Base-by-base conservation (phyloP, 1,140 invertebrate species). In the Drosophila novamexicana region DNA sequence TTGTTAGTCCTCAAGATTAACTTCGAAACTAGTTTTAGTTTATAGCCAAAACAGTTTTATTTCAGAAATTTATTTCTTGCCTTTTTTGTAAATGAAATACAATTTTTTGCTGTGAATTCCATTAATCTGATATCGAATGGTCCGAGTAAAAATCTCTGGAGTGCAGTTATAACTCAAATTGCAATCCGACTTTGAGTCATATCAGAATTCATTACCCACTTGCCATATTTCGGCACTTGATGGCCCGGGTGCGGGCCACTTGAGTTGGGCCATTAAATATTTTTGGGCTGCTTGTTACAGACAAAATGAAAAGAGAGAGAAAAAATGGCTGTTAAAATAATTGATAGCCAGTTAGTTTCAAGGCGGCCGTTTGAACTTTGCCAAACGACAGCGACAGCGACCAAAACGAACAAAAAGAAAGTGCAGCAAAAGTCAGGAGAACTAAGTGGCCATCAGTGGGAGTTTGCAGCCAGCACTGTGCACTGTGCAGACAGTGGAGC, bases 261-360 rank as follows among this genome's bases (percentile, higher is more conserved):
- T 50, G 49, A 62, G 49, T 57, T 61, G 50, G 61, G 52, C 62
- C 37, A 65, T 69, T 69, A 70, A 66, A 85, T 74, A 61, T 83
- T 68, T 79, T 71, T 58, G 63, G 59, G 63, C 37, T 54, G 39
- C 7, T 68, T 40, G 49, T 16, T 32, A 22, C 18, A 14, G n/a
- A 22, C 50, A 3, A 45, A 34, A 47, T 29, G 6, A 14, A 61
- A 39, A 50, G 47, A 68, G 37, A 14, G 6, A 42, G 1, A 44
- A 56, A 63, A 77, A 80, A 81, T 69, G 82, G 82, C 86, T 89
- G 83, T 88, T 88, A 89, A 88, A 89, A 88, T 88, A 88, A 88
- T 88, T 88, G 83, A 88, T 88, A 73, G 83, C 83, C 84, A 75
- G 81, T 78, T 83, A 75, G 77, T 79, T 86, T 58, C 81, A 56